A percentile compares a stretch with the other conserved stretches of the same genome.
phyloP scores from a whole-genome alignment of 53 echinoderm and acorn worm genomes.

The Astropecten irregularis region DNA sequence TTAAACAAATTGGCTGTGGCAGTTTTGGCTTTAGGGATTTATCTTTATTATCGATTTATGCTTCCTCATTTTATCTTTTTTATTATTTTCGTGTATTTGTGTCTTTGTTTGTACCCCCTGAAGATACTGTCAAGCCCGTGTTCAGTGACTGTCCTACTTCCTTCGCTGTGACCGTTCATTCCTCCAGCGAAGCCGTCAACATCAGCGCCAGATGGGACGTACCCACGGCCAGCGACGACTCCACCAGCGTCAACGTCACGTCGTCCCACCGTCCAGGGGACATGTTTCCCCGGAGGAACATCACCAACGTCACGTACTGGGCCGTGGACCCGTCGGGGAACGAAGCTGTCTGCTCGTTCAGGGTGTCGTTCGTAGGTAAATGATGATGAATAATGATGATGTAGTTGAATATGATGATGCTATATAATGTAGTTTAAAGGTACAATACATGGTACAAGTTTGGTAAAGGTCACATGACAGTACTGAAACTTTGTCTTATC shows the following conservation, averaged over 20 bases:
- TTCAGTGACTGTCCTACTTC: neutral
- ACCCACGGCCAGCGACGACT: conserved; percentile 41
- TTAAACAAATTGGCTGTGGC: too few species aligned
- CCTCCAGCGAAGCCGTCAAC: conserved; percentile 8
- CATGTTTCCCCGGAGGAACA: conserved; percentile 22
- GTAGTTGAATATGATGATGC: too few species aligned
- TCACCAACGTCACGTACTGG: conserved; percentile 37
- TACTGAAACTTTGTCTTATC: too few species aligned
- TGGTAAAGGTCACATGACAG: too few species aligned
- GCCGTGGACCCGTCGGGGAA: conserved; percentile 39
- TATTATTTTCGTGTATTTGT: neutral
- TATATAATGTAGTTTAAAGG: too few species aligned
- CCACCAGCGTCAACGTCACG: conserved; percentile 15
- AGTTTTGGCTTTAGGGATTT: too few species aligned
- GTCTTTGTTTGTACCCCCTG: neutral
- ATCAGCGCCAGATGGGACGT: conserved; percentile 37
- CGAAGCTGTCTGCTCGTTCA: conserved; percentile 27
- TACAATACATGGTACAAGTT: too few species aligned
- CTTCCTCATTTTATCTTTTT: too few species aligned
- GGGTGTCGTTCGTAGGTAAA: conserved; percentile 30
- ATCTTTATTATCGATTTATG: too few species aligned
- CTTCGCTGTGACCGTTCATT: conserved; percentile 23
- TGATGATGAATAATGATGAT: too few species aligned
- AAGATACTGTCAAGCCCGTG: conserved; percentile 24
- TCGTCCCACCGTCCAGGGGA: conserved; percentile 23